Evolutionary conservation across 2,888 invertebrate genomes (phyloP).

Genomic region (Slavum lentiscoides): DNA sequence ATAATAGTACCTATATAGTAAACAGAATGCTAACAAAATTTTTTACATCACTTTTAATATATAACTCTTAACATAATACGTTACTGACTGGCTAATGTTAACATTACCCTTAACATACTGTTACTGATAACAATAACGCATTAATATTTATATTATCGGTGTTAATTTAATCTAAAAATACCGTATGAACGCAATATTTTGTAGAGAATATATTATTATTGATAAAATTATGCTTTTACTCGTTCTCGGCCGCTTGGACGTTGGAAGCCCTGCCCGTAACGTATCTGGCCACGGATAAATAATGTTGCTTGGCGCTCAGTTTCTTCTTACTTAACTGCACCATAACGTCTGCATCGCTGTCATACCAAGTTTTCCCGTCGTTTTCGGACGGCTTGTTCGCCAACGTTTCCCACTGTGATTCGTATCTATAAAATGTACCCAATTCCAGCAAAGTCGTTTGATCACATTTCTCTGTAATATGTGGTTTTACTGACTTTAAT

Average conservation of each 20-base stretch:
- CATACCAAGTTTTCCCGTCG: conserved; percentile 50
- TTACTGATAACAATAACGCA: background rate
- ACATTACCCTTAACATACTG: too few species aligned
- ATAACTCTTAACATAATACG: too few species aligned
- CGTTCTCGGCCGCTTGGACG: conserved; percentile 53
- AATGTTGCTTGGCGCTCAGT: conserved; percentile 72
- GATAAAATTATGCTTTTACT: conserved; percentile 31
- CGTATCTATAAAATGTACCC: conserved; percentile 6
- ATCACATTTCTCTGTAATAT: too few species aligned
- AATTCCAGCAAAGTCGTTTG: background rate
- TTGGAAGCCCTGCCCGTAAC: conserved; percentile 69
- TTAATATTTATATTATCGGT: background rate
- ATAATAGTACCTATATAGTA: too few species aligned
- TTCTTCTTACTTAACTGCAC: conserved; percentile 58
- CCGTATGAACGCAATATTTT: background rate
- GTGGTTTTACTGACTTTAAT: conserved; percentile 1
- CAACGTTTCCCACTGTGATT: conserved; percentile 32
- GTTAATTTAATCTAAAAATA: background rate
- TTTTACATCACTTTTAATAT: too few species aligned
- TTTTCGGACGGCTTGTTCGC: conserved; percentile 3
- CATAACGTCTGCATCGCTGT: conserved; percentile 54
- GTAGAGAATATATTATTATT: background rate
- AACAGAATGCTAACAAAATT: too few species aligned
- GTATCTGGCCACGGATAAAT: conserved; percentile 77
- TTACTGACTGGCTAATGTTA: too few species aligned